Percentiles rank a stretch among this genome's conserved stretches.
These are phyloP conservation scores for Aethes cnicana DNA, from an alignment of 2,888 invertebrate species.

Conservation along the genomic window DNA sequence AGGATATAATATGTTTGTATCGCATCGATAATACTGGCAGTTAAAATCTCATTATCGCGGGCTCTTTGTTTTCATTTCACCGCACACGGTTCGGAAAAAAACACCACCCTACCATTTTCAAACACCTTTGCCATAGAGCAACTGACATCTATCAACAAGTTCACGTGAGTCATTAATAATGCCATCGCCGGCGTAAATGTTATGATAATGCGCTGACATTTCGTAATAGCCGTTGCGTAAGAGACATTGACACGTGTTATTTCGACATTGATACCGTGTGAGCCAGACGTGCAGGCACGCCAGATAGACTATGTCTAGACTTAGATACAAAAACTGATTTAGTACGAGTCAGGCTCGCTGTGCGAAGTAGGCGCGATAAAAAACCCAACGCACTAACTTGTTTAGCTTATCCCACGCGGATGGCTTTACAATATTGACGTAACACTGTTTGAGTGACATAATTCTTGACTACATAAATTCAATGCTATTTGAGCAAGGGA, in stretches of 20 bases:
- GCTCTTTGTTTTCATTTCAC: no score
- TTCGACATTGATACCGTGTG: slow-evolving; percentile 19
- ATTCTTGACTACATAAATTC: slow-evolving; percentile 30
- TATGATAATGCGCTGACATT: slow-evolving; percentile 36
- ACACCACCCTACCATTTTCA: slow-evolving; percentile 10
- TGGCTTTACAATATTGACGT: slow-evolving; percentile 29
- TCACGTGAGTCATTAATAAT: slow-evolving; percentile 36
- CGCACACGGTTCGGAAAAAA: not conserved
- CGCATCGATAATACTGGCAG: slow-evolving; percentile 5
- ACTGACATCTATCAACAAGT: slow-evolving; percentile 37
- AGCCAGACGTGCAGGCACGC: slow-evolving; percentile 28
- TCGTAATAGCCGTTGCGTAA: slow-evolving; percentile 35
- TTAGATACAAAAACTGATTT: slow-evolving; percentile 31
- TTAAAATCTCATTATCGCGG: not conserved
- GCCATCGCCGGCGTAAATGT: slow-evolving; percentile 35
- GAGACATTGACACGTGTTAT: slow-evolving; percentile 33
- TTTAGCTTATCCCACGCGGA: slow-evolving; percentile 30
- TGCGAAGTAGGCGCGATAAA: slow-evolving; percentile 27
- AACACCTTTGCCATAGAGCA: slow-evolving; percentile 30
- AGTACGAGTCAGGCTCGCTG: slow-evolving; percentile 14
- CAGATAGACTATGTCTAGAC: slow-evolving; percentile 34
- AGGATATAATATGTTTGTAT: no score
- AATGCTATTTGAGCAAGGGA: slow-evolving; percentile 16
- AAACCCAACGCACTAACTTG: slow-evolving; percentile 23
- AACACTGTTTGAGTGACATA: slow-evolving; percentile 28